A percentile compares a stretch with the other conserved stretches of the same genome.
Conservation (phyloP, 2,797 vertebrate genomes). For the Masticophis lateralis region DNA sequence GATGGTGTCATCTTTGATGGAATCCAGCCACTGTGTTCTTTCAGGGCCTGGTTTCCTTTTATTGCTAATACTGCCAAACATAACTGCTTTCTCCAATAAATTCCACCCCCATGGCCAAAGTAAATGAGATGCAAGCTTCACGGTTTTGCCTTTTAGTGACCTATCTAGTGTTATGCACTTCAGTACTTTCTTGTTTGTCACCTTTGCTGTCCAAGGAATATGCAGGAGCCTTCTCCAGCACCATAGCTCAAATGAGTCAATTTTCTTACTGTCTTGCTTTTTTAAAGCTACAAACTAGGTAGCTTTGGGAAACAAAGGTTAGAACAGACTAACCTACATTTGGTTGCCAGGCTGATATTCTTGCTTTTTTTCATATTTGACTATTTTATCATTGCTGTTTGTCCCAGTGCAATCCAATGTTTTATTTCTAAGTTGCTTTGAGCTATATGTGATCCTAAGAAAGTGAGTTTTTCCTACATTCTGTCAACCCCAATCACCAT, state of each 20-base stretch:
- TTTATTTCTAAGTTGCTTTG: neutral
- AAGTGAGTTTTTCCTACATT: neutral
- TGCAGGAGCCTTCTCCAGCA: neutral
- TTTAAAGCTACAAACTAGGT: neutral
- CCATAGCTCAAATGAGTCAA: neutral
- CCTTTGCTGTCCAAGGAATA: neutral
- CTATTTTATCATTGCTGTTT: neutral
- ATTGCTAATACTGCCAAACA: neutral
- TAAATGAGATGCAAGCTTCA: neutral
- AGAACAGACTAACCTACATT: neutral
- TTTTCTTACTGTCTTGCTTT: neutral
- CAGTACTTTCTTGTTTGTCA: neutral
- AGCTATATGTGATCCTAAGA: neutral
- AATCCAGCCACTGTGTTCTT: neutral
- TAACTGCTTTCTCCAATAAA: neutral
- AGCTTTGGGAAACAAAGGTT: neutral
- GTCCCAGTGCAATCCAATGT: neutral
- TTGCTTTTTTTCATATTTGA: neutral
- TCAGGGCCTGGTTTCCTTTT: neutral
- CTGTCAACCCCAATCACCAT: too few relatives aligned
- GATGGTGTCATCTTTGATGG: neutral
- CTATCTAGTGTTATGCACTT: neutral
- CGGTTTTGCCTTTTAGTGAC: neutral
- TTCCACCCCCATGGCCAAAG: neutral
- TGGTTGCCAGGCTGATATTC: neutral